Evolutionary conservation across 2,113 vertebrate genomes (phyloP).

Genomic region (Siniperca chuatsi): DNA sequence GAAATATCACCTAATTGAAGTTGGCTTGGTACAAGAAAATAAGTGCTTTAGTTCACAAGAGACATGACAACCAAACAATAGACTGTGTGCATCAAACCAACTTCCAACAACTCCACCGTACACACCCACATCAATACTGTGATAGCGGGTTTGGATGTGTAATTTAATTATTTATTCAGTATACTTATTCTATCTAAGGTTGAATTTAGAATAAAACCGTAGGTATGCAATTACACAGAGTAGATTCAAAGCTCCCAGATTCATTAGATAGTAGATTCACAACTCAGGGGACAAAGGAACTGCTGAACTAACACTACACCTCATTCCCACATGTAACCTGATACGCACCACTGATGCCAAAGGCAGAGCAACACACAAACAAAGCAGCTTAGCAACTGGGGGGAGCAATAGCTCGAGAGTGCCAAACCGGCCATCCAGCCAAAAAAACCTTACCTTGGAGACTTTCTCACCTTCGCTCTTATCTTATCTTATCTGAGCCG

Average conservation of each 20-base stretch:
- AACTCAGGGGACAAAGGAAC: constrained; percentile 74
- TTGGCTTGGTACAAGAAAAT: constrained; percentile 15
- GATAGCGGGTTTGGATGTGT: constrained; percentile 5
- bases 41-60: constrained; percentile 28
- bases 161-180: constrained; percentile 53
- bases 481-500: constrained; percentile 70
- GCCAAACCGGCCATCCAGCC: constrained; percentile 50
- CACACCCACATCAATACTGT: constrained; percentile 23
- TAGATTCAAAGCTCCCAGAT: constrained; percentile 52
- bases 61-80: constrained; percentile 49
- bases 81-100: constrained; percentile 1
- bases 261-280: constrained; percentile 62
- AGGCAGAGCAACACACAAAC: constrained; percentile 76
- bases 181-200: constrained; percentile 46
- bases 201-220: constrained; percentile 37
- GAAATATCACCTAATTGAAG: constrained; percentile 31
- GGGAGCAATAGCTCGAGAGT: constrained; percentile 43
- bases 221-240: constrained; percentile 54
- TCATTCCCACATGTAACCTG: constrained; percentile 77
- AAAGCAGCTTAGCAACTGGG: constrained; percentile 79
- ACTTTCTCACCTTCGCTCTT: constrained; percentile 73
- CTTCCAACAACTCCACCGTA: constrained; percentile 15
- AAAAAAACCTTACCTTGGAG: constrained; percentile 44
- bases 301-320: constrained; percentile 76
- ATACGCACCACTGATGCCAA: constrained; percentile 66